These are phyloP conservation scores for Poecile atricapillus DNA, from an alignment of 2,113 vertebrate species.

Conservation along the genomic window DNA sequence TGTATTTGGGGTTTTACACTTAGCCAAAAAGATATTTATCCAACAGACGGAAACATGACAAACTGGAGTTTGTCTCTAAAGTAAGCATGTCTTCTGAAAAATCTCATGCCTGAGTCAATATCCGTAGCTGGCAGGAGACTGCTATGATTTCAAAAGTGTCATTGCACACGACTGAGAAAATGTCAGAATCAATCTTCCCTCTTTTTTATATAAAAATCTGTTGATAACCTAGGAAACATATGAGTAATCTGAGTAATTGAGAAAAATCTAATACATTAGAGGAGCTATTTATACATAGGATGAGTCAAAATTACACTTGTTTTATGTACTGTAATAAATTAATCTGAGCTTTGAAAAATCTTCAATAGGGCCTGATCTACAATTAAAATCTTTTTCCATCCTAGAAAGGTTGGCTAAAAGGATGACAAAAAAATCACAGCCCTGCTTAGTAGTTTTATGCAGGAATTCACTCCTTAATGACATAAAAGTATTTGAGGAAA, in stretches of 20 bases:
- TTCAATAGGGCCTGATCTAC: background rate
- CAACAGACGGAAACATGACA: slow-evolving; percentile 52
- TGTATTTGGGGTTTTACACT: slow-evolving; percentile 22
- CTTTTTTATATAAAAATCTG: background rate
- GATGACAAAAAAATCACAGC: background rate
- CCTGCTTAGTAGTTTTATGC: background rate
- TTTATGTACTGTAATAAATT: background rate
- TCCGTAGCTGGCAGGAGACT: background rate
- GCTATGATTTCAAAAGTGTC: background rate
- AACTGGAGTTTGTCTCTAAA: background rate
- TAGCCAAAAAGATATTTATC: slow-evolving; percentile 49
- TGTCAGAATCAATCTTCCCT: slow-evolving; percentile 6
- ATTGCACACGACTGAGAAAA: slow-evolving; percentile 13
- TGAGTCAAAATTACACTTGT: background rate
- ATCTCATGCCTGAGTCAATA: slow-evolving; percentile 41
- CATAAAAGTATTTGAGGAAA: background rate
- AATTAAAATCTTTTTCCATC: background rate
- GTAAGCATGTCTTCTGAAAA: slow-evolving; percentile 14
- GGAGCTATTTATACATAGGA: background rate
- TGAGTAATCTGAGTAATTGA: slow-evolving; percentile 14
- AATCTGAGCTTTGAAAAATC: background rate
- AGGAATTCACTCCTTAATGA: background rate
- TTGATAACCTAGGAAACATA: slow-evolving; percentile 6
- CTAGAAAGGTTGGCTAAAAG: background rate
- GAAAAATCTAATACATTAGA: slow-evolving; percentile 1